These are phyloP conservation scores for Dasypus novemcinctus DNA, from an alignment of 2,113 vertebrate genomes.

Conservation along the genomic window DNA sequence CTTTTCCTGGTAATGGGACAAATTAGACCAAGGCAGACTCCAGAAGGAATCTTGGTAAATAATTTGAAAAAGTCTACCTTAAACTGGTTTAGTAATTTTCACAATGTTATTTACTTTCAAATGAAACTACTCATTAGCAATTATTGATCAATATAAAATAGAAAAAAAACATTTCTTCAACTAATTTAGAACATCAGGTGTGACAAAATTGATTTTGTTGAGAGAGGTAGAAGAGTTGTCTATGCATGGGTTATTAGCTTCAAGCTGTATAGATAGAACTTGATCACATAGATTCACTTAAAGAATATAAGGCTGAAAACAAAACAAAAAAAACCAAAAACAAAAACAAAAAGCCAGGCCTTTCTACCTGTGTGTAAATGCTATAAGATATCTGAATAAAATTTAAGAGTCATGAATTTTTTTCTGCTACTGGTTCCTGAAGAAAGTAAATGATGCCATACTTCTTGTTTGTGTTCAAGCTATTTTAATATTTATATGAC, in stretches of 20 bases:
- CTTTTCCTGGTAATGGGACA: not conserved
- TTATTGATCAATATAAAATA: not conserved
- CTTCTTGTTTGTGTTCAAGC: not conserved
- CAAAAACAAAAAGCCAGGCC: not conserved
- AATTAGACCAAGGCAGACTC: not conserved
- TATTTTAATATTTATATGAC: conserved; percentile 20
- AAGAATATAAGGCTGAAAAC: not conserved
- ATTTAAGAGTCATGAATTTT: not conserved
- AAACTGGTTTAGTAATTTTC: not conserved
- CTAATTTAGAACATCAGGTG: not conserved
- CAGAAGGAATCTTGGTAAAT: not conserved
- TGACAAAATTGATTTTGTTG: not conserved
- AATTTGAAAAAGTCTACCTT: not conserved
- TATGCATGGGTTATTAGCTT: not conserved
- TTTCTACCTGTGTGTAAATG: not conserved
- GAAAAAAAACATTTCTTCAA: not conserved
- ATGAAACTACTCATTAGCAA: not conserved
- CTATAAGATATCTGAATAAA: not conserved
- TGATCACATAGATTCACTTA: not conserved
- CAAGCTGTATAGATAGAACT: not conserved
- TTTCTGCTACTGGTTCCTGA: not conserved
- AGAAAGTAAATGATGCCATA: not conserved
- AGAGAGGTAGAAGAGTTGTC: not conserved
- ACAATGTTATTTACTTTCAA: not conserved
- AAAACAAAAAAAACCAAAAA: too few species aligned